These are phyloP conservation scores for Atta colombica DNA, from an alignment of 1,140 invertebrate genomes.

Conservation along the genomic window DNA sequence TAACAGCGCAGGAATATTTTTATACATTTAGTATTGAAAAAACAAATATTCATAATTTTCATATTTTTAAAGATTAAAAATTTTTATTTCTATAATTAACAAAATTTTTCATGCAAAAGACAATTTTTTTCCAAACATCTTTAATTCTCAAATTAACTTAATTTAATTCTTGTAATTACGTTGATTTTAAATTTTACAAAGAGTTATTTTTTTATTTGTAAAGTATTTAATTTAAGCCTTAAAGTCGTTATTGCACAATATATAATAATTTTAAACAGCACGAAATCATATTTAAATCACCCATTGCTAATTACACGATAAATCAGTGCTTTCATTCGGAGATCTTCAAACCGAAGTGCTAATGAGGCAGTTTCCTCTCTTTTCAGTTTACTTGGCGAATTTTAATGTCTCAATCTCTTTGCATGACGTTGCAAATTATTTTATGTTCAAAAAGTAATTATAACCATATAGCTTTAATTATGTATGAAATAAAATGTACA, in stretches of 20 bases:
- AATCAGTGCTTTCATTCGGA: constrained; percentile 1
- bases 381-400: constrained; percentile 21
- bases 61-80: background rate
- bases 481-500: constrained; percentile 6
- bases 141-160: constrained; percentile 3
- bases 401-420: constrained; percentile 36
- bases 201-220: background rate
- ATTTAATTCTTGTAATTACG: background rate
- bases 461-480: constrained; percentile 41
- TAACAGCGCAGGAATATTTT: background rate
- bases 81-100: background rate
- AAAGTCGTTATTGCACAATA: background rate
- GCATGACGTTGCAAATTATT: constrained; percentile 9
- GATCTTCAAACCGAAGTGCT: constrained; percentile 24
- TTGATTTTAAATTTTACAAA: background rate
- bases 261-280: constrained; percentile 24
- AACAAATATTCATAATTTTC: background rate
- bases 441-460: constrained; percentile 63
- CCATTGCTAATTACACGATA: constrained; percentile 21
- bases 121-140: background rate
- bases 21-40: background rate
- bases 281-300: constrained; percentile 42
- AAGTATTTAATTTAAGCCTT: constrained; percentile 9
- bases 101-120: background rate
- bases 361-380: constrained; percentile 46